These are phyloP conservation scores for Xenopus tropicalis DNA, from an alignment of 2,113 vertebrate genomes.

Conservation along the genomic window UCB_Xtro_10.0 CM004444.2:132212001-132212500, in stretches of 20 bases:
- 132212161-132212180: neutral
- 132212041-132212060: constrained; percentile 5
- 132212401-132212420: neutral
- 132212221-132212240: neutral
- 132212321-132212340: neutral
- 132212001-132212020: constrained; percentile 97
- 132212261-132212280: neutral
- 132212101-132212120: neutral
- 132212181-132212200: neutral
- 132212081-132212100: neutral
- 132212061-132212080: neutral
- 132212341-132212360: neutral
- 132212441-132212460: neutral
- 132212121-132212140: neutral
- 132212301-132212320: neutral
- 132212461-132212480: neutral
- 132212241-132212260: neutral
- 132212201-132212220: neutral
- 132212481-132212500: neutral
- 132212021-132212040: constrained; percentile 81
- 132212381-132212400: neutral
- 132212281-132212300: no score
- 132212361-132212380: neutral
- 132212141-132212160: neutral
- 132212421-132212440: neutral